Evolutionary conservation across 92 coral and sea anemone species (phyloP).

Genomic region (Paramuricea clavata): DNA sequence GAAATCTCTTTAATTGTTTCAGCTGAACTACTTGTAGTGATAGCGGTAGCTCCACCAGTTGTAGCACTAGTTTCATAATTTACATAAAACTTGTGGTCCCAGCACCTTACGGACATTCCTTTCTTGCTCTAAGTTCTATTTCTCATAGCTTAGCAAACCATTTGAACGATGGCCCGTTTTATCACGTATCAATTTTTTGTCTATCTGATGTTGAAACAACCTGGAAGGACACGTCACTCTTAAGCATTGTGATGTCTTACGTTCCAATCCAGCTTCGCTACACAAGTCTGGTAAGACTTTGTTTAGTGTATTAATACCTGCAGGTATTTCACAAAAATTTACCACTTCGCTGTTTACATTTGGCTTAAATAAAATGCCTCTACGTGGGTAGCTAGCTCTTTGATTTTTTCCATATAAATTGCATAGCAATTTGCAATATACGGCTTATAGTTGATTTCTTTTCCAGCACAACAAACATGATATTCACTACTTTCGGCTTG

Average conservation of each 20-base stretch:
- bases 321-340: slow-evolving; percentile 5
- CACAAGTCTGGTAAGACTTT: slow-evolving; percentile 4
- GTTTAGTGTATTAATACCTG: slow-evolving; percentile 52
- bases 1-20: background rate
- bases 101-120: background rate
- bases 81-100: slow-evolving; percentile 6
- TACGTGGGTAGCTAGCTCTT: slow-evolving; percentile 43
- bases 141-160: background rate
- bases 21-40: slow-evolving; percentile 2
- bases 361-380: slow-evolving; percentile 75
- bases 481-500: slow-evolving; percentile 61
- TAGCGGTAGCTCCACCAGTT: background rate
- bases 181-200: too few species aligned
- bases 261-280: background rate
- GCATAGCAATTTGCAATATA: slow-evolving; percentile 66
- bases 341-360: slow-evolving; percentile 44
- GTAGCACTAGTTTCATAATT: background rate
- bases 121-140: slow-evolving; percentile 4
- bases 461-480: slow-evolving; percentile 71
- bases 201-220: too few species aligned
- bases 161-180: too few species aligned
- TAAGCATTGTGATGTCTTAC: too few species aligned
- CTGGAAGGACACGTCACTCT: too few species aligned
- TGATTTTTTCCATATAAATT: slow-evolving; percentile 57
- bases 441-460: slow-evolving; percentile 52